Conservation (phyloP, 1,140 invertebrate species). For the Leguminivora glycinivorella region DNA sequence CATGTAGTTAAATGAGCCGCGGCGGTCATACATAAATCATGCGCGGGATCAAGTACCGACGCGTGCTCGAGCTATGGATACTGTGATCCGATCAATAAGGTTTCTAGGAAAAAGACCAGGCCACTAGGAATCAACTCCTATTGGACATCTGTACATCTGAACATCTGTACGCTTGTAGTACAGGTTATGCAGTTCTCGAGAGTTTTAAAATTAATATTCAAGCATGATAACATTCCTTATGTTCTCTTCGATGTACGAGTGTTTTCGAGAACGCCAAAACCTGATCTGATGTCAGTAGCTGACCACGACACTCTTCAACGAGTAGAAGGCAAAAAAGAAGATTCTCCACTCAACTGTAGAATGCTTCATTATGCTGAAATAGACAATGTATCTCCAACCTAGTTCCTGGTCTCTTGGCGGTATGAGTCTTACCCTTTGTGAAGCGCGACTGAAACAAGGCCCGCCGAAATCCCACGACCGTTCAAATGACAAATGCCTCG, state of each 20-base stretch:
- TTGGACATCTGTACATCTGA: background rate
- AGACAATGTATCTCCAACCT: background rate
- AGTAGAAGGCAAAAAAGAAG: too few relatives aligned
- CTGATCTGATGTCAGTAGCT: too few relatives aligned
- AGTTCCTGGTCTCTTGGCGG: background rate
- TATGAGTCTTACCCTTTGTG: background rate
- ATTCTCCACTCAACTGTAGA: too few relatives aligned
- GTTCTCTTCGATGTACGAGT: too few relatives aligned
- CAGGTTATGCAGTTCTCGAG: too few relatives aligned
- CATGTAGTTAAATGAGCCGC: slow-evolving; percentile 27
- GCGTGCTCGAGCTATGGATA: background rate
- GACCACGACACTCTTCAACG: too few relatives aligned
- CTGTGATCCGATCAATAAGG: background rate
- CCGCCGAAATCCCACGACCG: background rate
- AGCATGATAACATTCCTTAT: too few relatives aligned
- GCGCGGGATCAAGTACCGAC: slow-evolving; percentile 7
- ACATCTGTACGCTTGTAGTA: too few relatives aligned
- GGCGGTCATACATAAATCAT: slow-evolving; percentile 25
- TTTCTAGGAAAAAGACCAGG: background rate
- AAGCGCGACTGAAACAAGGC: background rate
- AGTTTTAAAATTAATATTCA: too few relatives aligned
- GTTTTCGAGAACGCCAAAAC: too few relatives aligned
- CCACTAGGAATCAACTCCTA: background rate
- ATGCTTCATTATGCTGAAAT: background rate
- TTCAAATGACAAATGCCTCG: slow-evolving; percentile 7